These are phyloP conservation scores for Coelopa frigida DNA, from an alignment of 1,140 invertebrate species.

Conservation along the genomic window DNA sequence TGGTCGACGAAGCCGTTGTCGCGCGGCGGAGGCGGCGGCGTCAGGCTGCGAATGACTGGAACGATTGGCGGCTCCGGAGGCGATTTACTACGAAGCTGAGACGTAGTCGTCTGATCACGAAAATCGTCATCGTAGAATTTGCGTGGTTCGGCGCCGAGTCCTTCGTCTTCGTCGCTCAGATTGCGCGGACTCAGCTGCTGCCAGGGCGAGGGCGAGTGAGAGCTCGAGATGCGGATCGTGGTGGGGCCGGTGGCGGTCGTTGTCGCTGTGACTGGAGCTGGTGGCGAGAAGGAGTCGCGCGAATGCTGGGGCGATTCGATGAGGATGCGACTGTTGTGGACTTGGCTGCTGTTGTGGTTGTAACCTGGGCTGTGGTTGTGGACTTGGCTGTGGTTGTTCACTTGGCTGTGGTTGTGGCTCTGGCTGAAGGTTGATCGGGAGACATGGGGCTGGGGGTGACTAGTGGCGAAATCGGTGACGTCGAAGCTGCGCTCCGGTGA, in stretches of 20 bases:
- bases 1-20: slow-evolving; percentile 33
- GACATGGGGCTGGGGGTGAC: no score
- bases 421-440: no score
- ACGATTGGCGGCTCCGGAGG: slow-evolving; percentile 36
- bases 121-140: slow-evolving; percentile 41
- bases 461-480: slow-evolving; percentile 14
- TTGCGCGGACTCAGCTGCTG: slow-evolving; percentile 40
- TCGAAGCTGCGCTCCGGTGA: slow-evolving; percentile 8
- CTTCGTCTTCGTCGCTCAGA: slow-evolving; percentile 63
- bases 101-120: slow-evolving; percentile 31
- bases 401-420: no score
- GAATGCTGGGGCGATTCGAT: slow-evolving; percentile 1
- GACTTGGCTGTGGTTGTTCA: no score
- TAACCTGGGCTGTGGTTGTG: no score
- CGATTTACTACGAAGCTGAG: slow-evolving; percentile 11
- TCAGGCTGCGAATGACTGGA: slow-evolving; percentile 36
- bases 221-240: slow-evolving; percentile 19
- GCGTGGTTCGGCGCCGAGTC: slow-evolving; percentile 58
- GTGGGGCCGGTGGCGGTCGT: slow-evolving; percentile 1
- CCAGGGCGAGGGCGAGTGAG: slow-evolving; percentile 38
- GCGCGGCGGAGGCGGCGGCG: slow-evolving; percentile 24
- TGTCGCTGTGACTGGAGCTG: slow-evolving; percentile 14
- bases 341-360: slow-evolving; percentile 8
- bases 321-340: background rate
- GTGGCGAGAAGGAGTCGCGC: slow-evolving; percentile 23